A percentile compares a stretch with the other conserved stretches of the same genome.
These are phyloP conservation scores for Margarornis squamiger DNA, from an alignment of 2,797 vertebrate genomes.

Conservation along the genomic window DNA sequence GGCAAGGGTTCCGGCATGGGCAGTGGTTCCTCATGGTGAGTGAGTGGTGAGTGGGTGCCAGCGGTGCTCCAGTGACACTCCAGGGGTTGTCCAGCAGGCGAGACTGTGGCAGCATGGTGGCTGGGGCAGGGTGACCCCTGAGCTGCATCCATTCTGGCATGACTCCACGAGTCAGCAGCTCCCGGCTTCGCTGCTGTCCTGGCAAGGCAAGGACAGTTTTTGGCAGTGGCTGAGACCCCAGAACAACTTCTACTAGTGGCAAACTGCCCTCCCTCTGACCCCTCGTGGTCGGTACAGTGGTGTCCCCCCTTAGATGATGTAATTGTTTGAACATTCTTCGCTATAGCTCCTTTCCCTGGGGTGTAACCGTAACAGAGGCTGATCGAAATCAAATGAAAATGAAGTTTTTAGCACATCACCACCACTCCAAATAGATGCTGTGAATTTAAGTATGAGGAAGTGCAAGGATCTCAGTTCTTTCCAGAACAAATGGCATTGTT, in stretches of 20 bases:
- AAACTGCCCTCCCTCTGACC: not conserved
- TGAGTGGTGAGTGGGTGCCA: too few relatives aligned
- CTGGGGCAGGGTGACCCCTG: not conserved
- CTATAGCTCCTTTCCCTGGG: not conserved
- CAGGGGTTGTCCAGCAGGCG: not conserved
- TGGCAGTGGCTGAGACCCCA: not conserved
- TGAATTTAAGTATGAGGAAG: not conserved
- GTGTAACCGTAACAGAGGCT: not conserved
- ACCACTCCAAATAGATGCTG: not conserved
- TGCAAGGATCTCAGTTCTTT: not conserved
- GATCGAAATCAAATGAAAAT: not conserved
- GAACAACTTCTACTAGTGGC: not conserved
- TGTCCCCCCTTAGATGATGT: not conserved
- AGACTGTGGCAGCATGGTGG: not conserved
- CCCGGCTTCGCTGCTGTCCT: not conserved
- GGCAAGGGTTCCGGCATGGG: not conserved
- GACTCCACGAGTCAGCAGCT: not conserved
- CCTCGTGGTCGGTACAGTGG: not conserved
- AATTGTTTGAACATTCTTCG: not conserved
- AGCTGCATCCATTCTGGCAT: not conserved
- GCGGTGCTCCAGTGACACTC: not conserved
- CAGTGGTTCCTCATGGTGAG: not conserved
- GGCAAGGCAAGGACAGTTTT: not conserved
- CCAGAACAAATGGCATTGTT: not conserved
- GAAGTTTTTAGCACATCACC: not conserved